Evolutionary conservation across 1,140 invertebrate genomes (phyloP), one percentile per base, ranked within the genome.

Genomic region (Drosophila pallidifrons): DNA sequence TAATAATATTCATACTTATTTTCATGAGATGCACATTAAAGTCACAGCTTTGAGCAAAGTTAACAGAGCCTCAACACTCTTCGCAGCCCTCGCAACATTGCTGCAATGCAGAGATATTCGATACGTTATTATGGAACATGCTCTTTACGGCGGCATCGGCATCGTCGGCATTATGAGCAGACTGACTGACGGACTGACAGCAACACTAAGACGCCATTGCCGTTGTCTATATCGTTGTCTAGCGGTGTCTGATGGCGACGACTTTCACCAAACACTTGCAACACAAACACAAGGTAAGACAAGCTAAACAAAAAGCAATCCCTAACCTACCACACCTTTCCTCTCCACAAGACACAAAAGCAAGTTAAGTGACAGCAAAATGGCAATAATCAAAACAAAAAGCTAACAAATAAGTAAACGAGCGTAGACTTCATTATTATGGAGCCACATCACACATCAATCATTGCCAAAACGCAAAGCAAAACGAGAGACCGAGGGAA

Each of bases 251-350:
- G 46, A 25, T 59, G 25, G 45, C 66, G 35, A 46, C 60, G 51
- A 75, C 72, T 75, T 75, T 75, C 72, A 75, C 65, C 51, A 57
- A 59, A 55, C 32, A 51, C 11, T 6, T n/a, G 45, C 13, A 61
- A 38, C 8, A 11, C 25, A 38, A 38, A 38, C n/a, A 15, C 35
- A 8, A 46, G 13, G 7, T 10, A 38, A 38, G 7, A 10, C 35
- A 10, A 38, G 8, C 20, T 25, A 25, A 25, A 25, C 20, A 15
- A 61, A 30, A 63, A 25, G 54, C 47, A 88, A 75, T 67, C 80
- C 83, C 83, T 87, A 87, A 87, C 83, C 83, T 87, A 87, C 83
- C 83, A 87, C 83, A 87, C 83, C 83, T 87, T 49, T 60, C 15
- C 3, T 55, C 28, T 32, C 5, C 11, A 6, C 30, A 43, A 52